Conservation (phyloP, 2,113 vertebrate species). For the Colinus virginianus region DNA sequence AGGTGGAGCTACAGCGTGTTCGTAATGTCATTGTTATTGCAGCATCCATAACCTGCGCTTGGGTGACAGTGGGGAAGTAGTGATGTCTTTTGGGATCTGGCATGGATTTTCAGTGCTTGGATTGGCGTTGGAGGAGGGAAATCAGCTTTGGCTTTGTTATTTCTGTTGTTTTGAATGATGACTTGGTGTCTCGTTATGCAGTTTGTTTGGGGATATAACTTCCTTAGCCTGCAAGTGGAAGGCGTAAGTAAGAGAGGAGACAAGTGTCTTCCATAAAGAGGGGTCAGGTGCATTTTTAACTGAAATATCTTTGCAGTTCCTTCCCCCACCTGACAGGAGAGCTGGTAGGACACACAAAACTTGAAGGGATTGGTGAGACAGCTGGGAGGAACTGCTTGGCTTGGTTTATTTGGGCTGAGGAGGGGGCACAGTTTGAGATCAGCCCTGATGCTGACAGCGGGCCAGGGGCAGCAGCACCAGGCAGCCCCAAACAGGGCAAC, state of each 20-base stretch:
- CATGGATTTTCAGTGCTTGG: neutral
- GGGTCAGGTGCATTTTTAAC: neutral
- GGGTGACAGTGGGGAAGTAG: neutral
- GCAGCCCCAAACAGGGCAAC: accelerated
- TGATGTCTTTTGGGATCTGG: neutral
- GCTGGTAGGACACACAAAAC: neutral
- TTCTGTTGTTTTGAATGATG: neutral
- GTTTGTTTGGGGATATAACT: neutral
- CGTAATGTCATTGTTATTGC: accelerated
- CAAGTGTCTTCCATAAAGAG: neutral
- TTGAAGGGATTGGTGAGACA: neutral
- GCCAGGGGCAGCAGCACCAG: neutral
- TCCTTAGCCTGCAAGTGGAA: neutral
- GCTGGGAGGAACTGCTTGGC: neutral
- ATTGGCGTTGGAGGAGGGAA: neutral
- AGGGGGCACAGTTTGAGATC: accelerated
- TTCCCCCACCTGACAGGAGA: neutral
- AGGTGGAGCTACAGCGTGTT: accelerated
- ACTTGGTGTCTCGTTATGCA: neutral
- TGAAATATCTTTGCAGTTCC: neutral
- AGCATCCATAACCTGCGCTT: accelerated
- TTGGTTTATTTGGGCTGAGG: accelerated
- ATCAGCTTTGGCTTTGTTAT: neutral
- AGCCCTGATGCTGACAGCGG: accelerated
- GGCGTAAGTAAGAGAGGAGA: neutral